phyloP scores from a whole-genome alignment of 2,888 invertebrate genomes.

The Physocephala rufipes region DNA sequence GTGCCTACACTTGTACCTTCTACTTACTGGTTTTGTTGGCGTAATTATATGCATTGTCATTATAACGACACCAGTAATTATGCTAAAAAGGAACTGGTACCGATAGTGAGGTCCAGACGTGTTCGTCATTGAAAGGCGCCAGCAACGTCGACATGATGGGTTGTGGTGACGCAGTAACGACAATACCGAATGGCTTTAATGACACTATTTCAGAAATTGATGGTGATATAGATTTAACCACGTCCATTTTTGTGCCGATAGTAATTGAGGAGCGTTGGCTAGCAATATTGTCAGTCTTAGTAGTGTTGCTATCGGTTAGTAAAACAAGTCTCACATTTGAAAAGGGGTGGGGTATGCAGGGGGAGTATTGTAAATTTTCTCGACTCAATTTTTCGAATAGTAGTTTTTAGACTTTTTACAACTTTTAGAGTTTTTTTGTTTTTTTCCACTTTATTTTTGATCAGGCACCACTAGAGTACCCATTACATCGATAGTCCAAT shows the following conservation, averaged over 20 bases:
- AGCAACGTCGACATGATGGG: too few species aligned
- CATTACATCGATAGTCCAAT: constrained; percentile 61
- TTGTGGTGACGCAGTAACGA: constrained; percentile 68
- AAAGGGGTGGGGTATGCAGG: too few species aligned
- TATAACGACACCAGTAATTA: constrained; percentile 75
- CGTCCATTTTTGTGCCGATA: constrained; percentile 68
- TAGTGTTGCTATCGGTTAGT: too few species aligned
- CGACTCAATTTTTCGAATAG: too few species aligned
- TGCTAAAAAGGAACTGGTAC: constrained; percentile 73
- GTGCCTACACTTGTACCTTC: constrained; percentile 82
- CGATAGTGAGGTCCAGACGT: constrained; percentile 61
- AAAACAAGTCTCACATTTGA: too few species aligned
- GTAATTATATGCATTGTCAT: constrained; percentile 77
- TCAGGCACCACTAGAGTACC: constrained; percentile 61
- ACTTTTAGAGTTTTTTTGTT: too few species aligned
- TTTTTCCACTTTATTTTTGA: constrained; percentile 25
- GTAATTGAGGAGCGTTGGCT: constrained; percentile 65
- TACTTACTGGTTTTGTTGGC: constrained; percentile 77
- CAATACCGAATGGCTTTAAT: constrained; percentile 80
- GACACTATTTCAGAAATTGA: constrained; percentile 89
- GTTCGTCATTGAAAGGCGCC: constrained; percentile 69
- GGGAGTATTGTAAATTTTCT: too few species aligned
- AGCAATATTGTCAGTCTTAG: not conserved
- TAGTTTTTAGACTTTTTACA: constrained; percentile 29
- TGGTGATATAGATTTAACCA: constrained; percentile 74